phyloP scores from a whole-genome alignment of 2,888 invertebrate genomes.

The Drosophila niveifrons region DNA sequence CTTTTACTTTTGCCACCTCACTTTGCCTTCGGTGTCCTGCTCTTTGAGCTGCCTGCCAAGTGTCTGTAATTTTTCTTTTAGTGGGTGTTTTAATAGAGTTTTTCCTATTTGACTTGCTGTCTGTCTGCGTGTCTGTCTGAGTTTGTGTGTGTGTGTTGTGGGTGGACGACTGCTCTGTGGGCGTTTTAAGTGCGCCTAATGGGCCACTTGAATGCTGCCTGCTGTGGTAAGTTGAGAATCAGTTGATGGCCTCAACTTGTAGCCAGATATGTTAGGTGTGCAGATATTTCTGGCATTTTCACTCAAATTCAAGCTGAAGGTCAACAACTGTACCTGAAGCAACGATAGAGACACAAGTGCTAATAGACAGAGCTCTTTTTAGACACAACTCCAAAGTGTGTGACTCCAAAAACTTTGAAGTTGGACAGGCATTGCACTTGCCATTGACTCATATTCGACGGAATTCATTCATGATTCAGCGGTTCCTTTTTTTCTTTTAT shows the following conservation, averaged over 20 bases:
- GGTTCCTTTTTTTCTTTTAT: background rate
- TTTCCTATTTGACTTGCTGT: slow-evolving; percentile 48
- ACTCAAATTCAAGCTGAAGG: slow-evolving; percentile 53
- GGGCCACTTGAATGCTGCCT: slow-evolving; percentile 63
- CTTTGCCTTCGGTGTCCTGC: slow-evolving; percentile 48
- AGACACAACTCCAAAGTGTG: slow-evolving; percentile 6
- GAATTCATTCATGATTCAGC: no score
- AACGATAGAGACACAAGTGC: slow-evolving; percentile 15
- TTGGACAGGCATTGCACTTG: background rate
- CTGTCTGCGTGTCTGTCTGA: background rate
- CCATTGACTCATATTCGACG: background rate
- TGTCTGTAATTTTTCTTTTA: slow-evolving; percentile 73
- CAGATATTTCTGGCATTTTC: slow-evolving; percentile 33
- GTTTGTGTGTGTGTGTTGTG: slow-evolving; percentile 16
- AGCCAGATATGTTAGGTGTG: slow-evolving; percentile 13
- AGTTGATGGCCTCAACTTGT: slow-evolving; percentile 38
- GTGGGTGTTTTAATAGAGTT: slow-evolving; percentile 73
- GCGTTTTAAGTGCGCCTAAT: slow-evolving; percentile 72
- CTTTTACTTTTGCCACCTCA: slow-evolving; percentile 41
- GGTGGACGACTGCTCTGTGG: slow-evolving; percentile 40
- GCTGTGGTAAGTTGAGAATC: slow-evolving; percentile 54
- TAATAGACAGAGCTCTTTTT: slow-evolving; percentile 20
- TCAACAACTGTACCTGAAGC: slow-evolving; percentile 43
- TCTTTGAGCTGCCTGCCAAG: slow-evolving; percentile 70
- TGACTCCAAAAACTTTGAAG: background rate